Conservation (phyloP, 2,113 vertebrate species). For the Alethe castanea region DNA sequence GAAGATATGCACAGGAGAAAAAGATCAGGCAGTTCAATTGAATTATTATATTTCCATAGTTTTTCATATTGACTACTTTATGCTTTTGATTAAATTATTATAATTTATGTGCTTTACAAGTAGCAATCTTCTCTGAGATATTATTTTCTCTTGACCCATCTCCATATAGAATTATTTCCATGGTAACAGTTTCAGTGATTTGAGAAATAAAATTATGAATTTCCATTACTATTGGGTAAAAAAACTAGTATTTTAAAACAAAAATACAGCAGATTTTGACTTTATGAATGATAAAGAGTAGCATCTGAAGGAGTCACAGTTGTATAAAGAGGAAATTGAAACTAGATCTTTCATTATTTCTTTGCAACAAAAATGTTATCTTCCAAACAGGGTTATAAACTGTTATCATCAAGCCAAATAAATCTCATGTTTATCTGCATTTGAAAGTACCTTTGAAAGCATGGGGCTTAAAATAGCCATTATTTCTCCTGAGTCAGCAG, state of each 20-base stretch:
- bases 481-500: not conserved
- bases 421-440: not conserved
- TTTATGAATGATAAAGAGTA: not conserved
- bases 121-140: conserved; percentile 17
- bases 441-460: not conserved
- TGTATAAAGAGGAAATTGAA: not conserved
- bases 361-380: not conserved
- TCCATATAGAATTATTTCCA: conserved; percentile 54
- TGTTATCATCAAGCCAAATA: not conserved
- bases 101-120: conserved; percentile 54
- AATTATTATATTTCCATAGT: conserved; percentile 23
- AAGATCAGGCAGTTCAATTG: conserved; percentile 24
- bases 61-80: conserved; percentile 22
- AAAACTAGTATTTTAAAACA: not conserved
- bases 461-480: not conserved
- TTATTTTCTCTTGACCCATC: conserved; percentile 41
- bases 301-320: not conserved
- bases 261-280: not conserved
- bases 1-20: not conserved
- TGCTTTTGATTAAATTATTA: conserved; percentile 54
- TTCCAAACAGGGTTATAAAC: not conserved
- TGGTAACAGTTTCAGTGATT: conserved; percentile 34
- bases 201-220: not conserved
- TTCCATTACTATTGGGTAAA: not conserved
- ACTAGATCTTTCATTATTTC: not conserved